A percentile compares a stretch with the other conserved stretches of the same genome.
phyloP scores from a whole-genome alignment of 1,140 invertebrate genomes.

The Panonychus citri region DNA sequence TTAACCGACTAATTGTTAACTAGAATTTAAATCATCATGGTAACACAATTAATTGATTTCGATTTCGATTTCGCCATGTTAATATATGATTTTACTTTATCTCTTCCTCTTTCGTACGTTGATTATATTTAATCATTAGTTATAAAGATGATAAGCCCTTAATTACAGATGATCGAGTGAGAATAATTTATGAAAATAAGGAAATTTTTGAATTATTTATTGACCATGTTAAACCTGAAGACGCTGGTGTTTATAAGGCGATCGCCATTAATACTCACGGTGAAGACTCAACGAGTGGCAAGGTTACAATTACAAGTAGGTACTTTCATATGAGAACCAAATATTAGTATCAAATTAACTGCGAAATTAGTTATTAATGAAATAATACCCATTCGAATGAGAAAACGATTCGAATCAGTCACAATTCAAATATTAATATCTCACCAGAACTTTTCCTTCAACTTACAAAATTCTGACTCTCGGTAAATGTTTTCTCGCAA shows the following conservation, averaged over 20 bases:
- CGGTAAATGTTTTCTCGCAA: too few species aligned
- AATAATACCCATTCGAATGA: background rate
- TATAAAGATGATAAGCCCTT: constrained; percentile 57
- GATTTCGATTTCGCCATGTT: too few species aligned
- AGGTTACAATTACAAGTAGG: constrained; percentile 49
- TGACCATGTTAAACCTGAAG: constrained; percentile 44
- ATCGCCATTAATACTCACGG: constrained; percentile 62
- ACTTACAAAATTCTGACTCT: too few species aligned
- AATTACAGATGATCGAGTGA: constrained; percentile 39
- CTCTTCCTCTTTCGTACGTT: background rate
- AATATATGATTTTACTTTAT: background rate
- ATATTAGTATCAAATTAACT: background rate
- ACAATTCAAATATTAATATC: too few species aligned
- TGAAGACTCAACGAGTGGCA: constrained; percentile 44
- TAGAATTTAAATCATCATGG: too few species aligned
- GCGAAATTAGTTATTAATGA: background rate
- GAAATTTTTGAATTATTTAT: constrained; percentile 79
- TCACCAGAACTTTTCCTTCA: too few species aligned
- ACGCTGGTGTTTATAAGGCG: constrained; percentile 71
- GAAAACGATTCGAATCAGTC: too few species aligned
- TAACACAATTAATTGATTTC: too few species aligned
- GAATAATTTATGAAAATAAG: constrained; percentile 41
- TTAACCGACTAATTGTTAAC: too few species aligned
- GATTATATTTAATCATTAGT: constrained; percentile 25
- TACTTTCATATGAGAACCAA: background rate